phyloP scores from a whole-genome alignment of 2,888 invertebrate genomes.

The Leptogaster cylindrica region DNA sequence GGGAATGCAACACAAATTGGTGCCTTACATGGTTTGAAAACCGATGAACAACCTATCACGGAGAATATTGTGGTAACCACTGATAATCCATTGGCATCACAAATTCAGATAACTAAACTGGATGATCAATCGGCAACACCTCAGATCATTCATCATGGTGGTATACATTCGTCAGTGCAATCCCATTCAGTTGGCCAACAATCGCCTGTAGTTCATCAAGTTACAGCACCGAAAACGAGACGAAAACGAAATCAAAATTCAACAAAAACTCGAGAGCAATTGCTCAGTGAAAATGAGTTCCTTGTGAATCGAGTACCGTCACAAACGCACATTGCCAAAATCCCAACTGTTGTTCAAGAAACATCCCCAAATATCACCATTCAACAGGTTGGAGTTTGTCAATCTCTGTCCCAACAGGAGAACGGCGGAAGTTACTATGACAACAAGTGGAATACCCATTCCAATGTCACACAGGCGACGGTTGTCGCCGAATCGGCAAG shows the following conservation, averaged over 20 bases:
- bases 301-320: conserved; percentile 71
- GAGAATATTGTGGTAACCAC: conserved; percentile 40
- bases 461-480: too few relatives aligned
- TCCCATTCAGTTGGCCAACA: conserved; percentile 51
- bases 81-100: conserved; percentile 39
- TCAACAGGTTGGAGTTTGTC: conserved; percentile 7
- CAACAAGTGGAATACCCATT: conserved; percentile 1
- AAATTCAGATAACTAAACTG: conserved; percentile 19
- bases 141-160: too few relatives aligned
- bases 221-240: background rate
- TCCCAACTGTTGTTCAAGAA: conserved; percentile 59
- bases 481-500: too few relatives aligned
- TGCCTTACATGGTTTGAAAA: conserved; percentile 46
- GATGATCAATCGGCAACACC: background rate
- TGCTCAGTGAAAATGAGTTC: conserved; percentile 57
- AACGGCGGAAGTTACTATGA: conserved; percentile 1
- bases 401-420: background rate
- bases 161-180: conserved; percentile 3
- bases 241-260: conserved; percentile 40
- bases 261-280: conserved; percentile 39
- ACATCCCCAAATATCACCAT: background rate
- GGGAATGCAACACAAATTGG: conserved; percentile 38
- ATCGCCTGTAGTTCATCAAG: conserved; percentile 57
- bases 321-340: conserved; percentile 72
- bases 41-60: conserved; percentile 39